A percentile compares a stretch with the other conserved stretches of the same genome.
phyloP scores from a whole-genome alignment of 2,888 invertebrate species.

The Eumerus sabulonum region DNA sequence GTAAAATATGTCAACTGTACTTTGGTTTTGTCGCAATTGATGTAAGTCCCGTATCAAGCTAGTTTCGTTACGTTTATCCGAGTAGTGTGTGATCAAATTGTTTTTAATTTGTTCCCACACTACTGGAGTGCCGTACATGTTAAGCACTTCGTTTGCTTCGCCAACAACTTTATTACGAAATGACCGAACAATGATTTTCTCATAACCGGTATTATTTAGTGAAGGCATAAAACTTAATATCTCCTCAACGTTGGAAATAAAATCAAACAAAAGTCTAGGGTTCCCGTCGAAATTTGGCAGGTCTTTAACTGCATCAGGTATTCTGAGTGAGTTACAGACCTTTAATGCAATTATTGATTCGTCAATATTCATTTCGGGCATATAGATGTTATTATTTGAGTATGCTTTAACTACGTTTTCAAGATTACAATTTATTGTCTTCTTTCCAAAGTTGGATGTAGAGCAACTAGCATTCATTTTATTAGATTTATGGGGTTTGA shows the following conservation, averaged over 20 bases:
- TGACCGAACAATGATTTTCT: constrained; percentile 56
- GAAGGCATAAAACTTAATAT: constrained; percentile 33
- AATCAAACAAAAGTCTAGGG: too few relatives aligned
- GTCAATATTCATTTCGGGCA: constrained; percentile 9
- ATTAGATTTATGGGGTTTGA: too few relatives aligned
- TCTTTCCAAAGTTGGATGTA: not conserved
- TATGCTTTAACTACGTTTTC: constrained; percentile 8
- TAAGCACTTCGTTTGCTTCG: constrained; percentile 66
- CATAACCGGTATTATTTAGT: constrained; percentile 31
- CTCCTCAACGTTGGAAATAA: too few relatives aligned
- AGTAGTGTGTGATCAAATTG: constrained; percentile 64
- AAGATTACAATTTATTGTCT: constrained; percentile 4
- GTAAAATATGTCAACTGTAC: constrained; percentile 51
- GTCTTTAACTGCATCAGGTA: constrained; percentile 66
- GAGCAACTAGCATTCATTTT: too few relatives aligned
- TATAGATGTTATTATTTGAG: not conserved
- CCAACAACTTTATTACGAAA: constrained; percentile 69
- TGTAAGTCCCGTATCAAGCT: constrained; percentile 64
- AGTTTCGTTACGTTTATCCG: constrained; percentile 51
- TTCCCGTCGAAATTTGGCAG: too few relatives aligned
- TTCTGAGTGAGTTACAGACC: constrained; percentile 32
- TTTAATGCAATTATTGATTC: constrained; percentile 11
- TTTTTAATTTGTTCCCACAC: constrained; percentile 57
- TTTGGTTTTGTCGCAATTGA: constrained; percentile 41
- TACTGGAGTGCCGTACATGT: too few relatives aligned